These are phyloP conservation scores for Drosophila mauritiana DNA, from an alignment of 1,140 invertebrate species.

Conservation along the genomic window DNA sequence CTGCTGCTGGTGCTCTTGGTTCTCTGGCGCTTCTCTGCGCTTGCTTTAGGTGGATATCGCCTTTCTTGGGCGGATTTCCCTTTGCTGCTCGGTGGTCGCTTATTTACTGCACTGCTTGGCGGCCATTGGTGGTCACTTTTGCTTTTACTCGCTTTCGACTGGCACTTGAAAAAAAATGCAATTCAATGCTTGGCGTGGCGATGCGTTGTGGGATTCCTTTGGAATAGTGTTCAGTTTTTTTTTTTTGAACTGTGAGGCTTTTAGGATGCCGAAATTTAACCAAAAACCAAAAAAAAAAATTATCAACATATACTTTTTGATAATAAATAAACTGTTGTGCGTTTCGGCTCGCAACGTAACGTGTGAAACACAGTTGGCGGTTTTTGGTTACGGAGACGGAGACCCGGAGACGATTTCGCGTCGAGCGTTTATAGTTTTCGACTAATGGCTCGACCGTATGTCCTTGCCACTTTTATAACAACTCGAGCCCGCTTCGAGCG, in stretches of 20 bases:
- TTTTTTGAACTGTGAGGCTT: too few species aligned
- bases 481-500: slow-evolving; percentile 73
- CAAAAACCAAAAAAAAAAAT: neutral
- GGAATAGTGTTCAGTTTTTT: too few species aligned
- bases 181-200: slow-evolving; percentile 7
- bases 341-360: neutral
- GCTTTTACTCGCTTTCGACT: slow-evolving; percentile 38
- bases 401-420: slow-evolving; percentile 83
- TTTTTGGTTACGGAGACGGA: slow-evolving; percentile 33
- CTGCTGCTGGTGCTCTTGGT: neutral
- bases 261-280: neutral
- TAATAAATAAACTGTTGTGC: too few species aligned
- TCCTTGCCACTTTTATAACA: slow-evolving; percentile 85
- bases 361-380: neutral
- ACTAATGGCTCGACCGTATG: slow-evolving; percentile 84
- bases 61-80: neutral
- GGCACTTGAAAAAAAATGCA: slow-evolving; percentile 33
- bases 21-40: too few species aligned
- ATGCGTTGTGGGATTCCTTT: neutral
- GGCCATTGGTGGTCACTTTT: slow-evolving; percentile 64
- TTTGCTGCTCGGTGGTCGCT: slow-evolving; percentile 5
- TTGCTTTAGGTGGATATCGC: too few species aligned
- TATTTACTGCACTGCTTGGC: slow-evolving; percentile 48
- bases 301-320: too few species aligned
- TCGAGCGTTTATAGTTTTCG: slow-evolving; percentile 84